phyloP scores from a whole-genome alignment of 2,888 invertebrate species.

The Choreutis nemorana region DNA sequence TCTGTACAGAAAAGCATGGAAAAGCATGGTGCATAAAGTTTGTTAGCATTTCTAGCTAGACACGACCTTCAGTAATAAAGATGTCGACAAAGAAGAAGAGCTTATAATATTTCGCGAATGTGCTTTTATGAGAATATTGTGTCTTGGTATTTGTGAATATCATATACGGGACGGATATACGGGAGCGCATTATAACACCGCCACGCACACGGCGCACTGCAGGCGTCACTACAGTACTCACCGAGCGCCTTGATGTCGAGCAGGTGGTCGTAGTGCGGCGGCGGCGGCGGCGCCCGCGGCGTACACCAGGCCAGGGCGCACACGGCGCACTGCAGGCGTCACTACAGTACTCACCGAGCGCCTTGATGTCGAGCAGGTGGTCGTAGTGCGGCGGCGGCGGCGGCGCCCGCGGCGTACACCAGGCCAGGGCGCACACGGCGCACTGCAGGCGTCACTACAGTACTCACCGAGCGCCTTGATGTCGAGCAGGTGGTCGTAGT shows the following conservation, averaged over 20 bases:
- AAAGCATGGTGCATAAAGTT: too few species aligned
- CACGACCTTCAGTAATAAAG: too few species aligned
- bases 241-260: conserved; percentile 36
- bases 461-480: conserved; percentile 31
- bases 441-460: conserved; percentile 43
- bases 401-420: conserved; percentile 30
- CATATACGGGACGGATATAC: not conserved
- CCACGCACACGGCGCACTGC: not conserved
- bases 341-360: conserved; percentile 25
- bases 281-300: conserved; percentile 12
- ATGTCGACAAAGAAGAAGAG: too few species aligned
- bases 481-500: conserved; percentile 40
- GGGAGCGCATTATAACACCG: not conserved
- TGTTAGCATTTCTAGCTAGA: too few species aligned
- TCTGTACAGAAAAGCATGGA: too few species aligned
- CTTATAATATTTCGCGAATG: too few species aligned
- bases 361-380: conserved; percentile 36
- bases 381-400: conserved; percentile 18
- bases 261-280: conserved; percentile 28
- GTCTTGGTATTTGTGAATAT: too few species aligned
- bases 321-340: conserved; percentile 46
- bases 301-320: conserved; percentile 57
- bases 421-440: conserved; percentile 53
- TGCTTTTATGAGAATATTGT: too few species aligned
- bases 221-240: not conserved